These are phyloP conservation scores for Nothocercus nigrocapillus DNA, from an alignment of 2,113 vertebrate species.

Conservation along the genomic window DNA sequence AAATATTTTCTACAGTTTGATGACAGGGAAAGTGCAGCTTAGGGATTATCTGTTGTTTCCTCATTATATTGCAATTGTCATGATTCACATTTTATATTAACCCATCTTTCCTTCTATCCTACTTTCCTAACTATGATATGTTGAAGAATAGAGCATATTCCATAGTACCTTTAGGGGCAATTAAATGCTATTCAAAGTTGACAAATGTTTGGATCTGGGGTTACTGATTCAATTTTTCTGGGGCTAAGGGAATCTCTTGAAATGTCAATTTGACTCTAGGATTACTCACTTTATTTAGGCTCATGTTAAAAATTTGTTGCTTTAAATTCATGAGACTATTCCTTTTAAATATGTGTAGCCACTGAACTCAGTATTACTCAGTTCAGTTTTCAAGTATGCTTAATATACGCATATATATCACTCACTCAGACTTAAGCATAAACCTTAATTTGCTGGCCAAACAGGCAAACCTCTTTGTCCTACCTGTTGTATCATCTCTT, in stretches of 20 bases:
- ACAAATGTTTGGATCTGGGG: background rate
- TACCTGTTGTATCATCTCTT: background rate
- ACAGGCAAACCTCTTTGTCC: background rate
- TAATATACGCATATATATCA: rapidly evolving
- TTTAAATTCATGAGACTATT: background rate
- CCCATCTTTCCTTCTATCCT: background rate
- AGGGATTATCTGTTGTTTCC: background rate
- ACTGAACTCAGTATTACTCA: background rate
- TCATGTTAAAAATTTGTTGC: background rate
- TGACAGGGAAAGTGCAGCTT: background rate
- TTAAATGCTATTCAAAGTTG: background rate
- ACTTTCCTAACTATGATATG: background rate
- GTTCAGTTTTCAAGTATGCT: background rate
- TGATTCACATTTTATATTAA: background rate
- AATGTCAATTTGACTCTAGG: background rate
- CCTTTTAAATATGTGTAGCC: background rate
- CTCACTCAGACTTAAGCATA: background rate
- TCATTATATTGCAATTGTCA: background rate
- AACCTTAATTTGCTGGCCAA: background rate
- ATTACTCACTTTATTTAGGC: background rate
- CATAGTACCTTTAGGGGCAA: background rate
- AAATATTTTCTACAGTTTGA: background rate
- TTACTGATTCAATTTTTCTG: background rate
- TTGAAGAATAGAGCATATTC: background rate
- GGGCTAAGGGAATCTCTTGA: background rate